These are phyloP conservation scores for Manduca sexta DNA, from an alignment of 1,140 invertebrate species.

Conservation along the genomic window DNA sequence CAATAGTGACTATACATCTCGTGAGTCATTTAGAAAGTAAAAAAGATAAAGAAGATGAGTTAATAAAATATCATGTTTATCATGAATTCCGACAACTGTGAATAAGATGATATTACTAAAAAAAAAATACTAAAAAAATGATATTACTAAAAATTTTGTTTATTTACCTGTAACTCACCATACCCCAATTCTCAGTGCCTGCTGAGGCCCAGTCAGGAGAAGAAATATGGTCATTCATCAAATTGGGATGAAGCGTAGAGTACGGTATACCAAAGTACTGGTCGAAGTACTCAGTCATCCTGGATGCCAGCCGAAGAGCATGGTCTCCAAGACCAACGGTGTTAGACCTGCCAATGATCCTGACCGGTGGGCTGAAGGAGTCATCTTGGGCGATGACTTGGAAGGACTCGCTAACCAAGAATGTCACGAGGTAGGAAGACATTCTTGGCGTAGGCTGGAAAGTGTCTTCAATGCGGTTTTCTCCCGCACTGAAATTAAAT, in stretches of 20 bases:
- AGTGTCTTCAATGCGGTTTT: slow-evolving; percentile 27
- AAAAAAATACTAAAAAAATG: too few species aligned
- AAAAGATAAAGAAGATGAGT: too few species aligned
- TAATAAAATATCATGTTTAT: too few species aligned
- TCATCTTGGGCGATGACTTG: slow-evolving; percentile 45
- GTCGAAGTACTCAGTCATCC: slow-evolving; percentile 61
- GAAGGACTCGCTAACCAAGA: slow-evolving; percentile 73
- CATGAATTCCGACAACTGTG: too few species aligned
- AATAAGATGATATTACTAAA: too few species aligned
- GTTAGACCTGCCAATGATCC: slow-evolving; percentile 74
- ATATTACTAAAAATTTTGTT: not conserved
- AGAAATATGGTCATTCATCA: slow-evolving; percentile 77
- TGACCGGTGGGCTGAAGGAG: slow-evolving; percentile 42
- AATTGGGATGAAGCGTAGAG: slow-evolving; percentile 46
- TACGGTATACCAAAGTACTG: slow-evolving; percentile 61
- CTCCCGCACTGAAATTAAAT: not conserved
- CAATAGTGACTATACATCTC: too few species aligned
- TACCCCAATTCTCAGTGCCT: slow-evolving; percentile 78
- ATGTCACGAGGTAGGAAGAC: slow-evolving; percentile 90
- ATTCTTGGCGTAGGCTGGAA: slow-evolving; percentile 78
- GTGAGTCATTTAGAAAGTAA: too few species aligned
- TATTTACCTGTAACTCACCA: slow-evolving; percentile 78
- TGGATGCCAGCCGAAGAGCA: slow-evolving; percentile 43
- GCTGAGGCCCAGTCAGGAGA: slow-evolving; percentile 83
- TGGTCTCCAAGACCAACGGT: slow-evolving; percentile 77